phyloP scores from a whole-genome alignment of 2,113 vertebrate species.

The Diadophis punctatus region DNA sequence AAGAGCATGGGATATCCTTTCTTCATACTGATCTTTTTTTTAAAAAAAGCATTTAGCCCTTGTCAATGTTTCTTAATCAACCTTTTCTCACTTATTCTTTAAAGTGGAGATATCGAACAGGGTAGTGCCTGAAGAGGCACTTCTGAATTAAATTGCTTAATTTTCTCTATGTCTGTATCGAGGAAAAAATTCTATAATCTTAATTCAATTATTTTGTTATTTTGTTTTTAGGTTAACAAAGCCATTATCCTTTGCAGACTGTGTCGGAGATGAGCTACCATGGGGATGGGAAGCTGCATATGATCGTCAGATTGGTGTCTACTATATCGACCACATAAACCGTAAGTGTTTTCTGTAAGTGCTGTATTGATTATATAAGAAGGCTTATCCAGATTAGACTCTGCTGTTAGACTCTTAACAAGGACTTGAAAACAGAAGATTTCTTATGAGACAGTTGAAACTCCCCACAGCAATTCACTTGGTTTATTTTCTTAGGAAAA shows the following conservation, averaged over 20 bases:
- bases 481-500: constrained; percentile 3
- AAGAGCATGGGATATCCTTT: neutral
- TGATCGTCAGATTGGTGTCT: constrained; percentile 81
- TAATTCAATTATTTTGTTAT: constrained; percentile 33
- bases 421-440: constrained; percentile 14
- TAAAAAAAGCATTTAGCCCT: neutral
- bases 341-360: constrained; percentile 69
- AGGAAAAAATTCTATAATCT: constrained; percentile 2
- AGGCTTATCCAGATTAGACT: neutral
- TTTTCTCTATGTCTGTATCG: neutral
- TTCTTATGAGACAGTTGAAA: constrained; percentile 15
- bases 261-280: constrained; percentile 81
- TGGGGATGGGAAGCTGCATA: constrained; percentile 83
- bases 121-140: neutral
- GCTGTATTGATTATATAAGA: neutral
- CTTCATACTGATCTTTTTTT: neutral
- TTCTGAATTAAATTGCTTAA: constrained; percentile 22
- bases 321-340: constrained; percentile 82
- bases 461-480: constrained; percentile 3
- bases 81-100: constrained; percentile 7
- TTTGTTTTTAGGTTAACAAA: constrained; percentile 76
- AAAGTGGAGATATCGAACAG: constrained; percentile 2
- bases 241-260: constrained; percentile 82
- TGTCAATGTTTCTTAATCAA: neutral
- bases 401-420: constrained; percentile 17